phyloP scores from a whole-genome alignment of 2,113 vertebrate genomes.

The Ochotona princeps region DNA sequence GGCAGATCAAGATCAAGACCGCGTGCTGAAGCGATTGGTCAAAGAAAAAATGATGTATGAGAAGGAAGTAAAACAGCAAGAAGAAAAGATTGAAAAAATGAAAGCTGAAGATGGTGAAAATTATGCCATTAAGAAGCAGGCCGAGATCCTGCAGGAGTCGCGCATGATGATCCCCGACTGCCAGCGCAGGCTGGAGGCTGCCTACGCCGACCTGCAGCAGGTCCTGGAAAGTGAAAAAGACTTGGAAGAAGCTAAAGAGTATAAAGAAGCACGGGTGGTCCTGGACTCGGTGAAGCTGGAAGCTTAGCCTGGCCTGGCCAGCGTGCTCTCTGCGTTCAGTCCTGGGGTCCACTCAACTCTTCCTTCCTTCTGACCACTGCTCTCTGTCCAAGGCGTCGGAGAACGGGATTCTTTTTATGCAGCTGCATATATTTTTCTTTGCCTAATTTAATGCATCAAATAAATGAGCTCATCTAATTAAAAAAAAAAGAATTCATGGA shows the following conservation, averaged over 20 bases:
- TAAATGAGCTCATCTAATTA: constrained; percentile 82
- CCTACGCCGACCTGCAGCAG: constrained; percentile 92
- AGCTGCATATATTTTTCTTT: constrained; percentile 75
- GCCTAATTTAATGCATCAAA: constrained; percentile 81
- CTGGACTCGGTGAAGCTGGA: constrained; percentile 95
- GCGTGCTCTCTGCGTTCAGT: constrained; percentile 81
- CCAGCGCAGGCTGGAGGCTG: constrained; percentile 92
- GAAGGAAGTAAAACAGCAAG: constrained; percentile 94
- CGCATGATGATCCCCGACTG: constrained; percentile 99
- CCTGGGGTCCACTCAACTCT: constrained; percentile 89
- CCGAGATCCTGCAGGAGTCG: constrained; percentile 95
- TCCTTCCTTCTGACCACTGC: constrained; percentile 80
- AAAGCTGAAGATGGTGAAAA: constrained; percentile 92
- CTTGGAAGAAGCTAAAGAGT: constrained; percentile 93
- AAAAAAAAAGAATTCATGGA: too few relatives aligned
- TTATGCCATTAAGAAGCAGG: constrained; percentile 96
- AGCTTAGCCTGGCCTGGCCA: constrained; percentile 86
- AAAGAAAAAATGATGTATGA: constrained; percentile 95
- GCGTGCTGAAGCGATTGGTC: too few relatives aligned
- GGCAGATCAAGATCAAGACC: too few relatives aligned
- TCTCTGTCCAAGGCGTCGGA: constrained; percentile 74
- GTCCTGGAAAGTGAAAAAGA: constrained; percentile 94
- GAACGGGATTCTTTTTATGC: constrained; percentile 80
- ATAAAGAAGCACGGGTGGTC: constrained; percentile 92
- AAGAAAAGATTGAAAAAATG: constrained; percentile 94